Conservation (phyloP, 1,140 invertebrate species). For the Homalodisca vitripennis region DNA sequence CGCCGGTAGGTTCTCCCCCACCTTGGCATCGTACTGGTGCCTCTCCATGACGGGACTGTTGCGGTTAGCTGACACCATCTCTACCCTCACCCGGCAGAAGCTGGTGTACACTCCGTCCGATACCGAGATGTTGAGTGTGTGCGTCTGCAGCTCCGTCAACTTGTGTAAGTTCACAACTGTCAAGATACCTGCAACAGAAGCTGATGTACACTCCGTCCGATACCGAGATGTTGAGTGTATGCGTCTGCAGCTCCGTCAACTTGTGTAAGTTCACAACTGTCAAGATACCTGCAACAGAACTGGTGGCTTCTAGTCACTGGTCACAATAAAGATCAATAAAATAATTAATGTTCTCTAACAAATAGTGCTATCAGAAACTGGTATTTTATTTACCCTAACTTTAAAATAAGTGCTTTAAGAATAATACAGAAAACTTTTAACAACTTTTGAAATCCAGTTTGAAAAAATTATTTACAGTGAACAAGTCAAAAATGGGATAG, state of each 20-base stretch:
- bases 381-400: too few species aligned
- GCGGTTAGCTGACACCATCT: constrained; percentile 76
- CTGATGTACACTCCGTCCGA: constrained; percentile 90
- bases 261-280: constrained; percentile 60
- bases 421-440: too few species aligned
- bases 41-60: constrained; percentile 76
- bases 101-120: constrained; percentile 90
- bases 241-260: constrained; percentile 51
- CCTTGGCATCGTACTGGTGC: constrained; percentile 68
- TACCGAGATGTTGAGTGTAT: constrained; percentile 80
- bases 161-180: constrained; percentile 60
- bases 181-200: constrained; percentile 51
- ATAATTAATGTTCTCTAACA: too few species aligned
- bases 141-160: constrained; percentile 51
- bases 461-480: too few species aligned
- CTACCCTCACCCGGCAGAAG: constrained; percentile 77
- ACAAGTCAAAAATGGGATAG: too few species aligned
- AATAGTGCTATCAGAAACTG: too few species aligned
- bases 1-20: constrained; percentile 77
- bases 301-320: too few species aligned
- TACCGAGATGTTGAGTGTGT: constrained; percentile 80
- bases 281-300: constrained; percentile 52
- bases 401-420: too few species aligned
- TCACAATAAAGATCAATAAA: too few species aligned
- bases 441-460: too few species aligned